A percentile compares a stretch with the other conserved stretches of the same genome.
Conservation (phyloP, 2,113 vertebrate species). For the Planiliza haematocheilus region DNA sequence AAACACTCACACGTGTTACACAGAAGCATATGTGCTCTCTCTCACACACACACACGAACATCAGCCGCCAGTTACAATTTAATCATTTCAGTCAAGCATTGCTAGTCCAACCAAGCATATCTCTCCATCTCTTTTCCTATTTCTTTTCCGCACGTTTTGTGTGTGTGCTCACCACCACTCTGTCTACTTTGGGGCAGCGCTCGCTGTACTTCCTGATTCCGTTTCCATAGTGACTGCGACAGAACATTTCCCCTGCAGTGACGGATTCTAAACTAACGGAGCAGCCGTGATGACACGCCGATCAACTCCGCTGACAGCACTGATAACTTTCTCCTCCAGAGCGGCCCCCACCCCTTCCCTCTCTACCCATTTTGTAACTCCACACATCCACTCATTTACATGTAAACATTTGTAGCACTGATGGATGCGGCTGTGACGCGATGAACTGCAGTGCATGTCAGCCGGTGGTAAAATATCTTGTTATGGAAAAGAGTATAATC, state of each 20-base stretch:
- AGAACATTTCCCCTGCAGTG: conserved; percentile 73
- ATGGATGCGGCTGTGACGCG: conserved; percentile 47
- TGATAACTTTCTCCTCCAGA: conserved; percentile 70
- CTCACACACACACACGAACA: conserved; percentile 10
- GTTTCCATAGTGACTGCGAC: conserved; percentile 82
- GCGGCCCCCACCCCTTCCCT: conserved; percentile 38
- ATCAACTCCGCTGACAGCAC: conserved; percentile 75
- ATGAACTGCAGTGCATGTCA: conserved; percentile 39
- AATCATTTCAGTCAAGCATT: conserved; percentile 75
- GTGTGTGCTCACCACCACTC: conserved; percentile 60
- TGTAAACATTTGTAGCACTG: conserved; percentile 59
- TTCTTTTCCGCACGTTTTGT: conserved; percentile 70
- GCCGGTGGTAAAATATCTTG: conserved; percentile 60
- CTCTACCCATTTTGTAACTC: conserved; percentile 42
- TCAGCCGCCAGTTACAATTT: conserved; percentile 68
- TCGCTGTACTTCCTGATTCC: conserved; percentile 77
- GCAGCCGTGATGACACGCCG: conserved; percentile 73
- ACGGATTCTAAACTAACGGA: conserved; percentile 75
- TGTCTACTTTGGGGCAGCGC: conserved; percentile 63
- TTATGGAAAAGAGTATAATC: conserved; percentile 48
- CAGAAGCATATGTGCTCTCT: conserved; percentile 16
- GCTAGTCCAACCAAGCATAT: conserved; percentile 74
- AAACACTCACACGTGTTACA: conserved; percentile 49
- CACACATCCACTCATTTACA: conserved; percentile 50
- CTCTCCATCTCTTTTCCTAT: conserved; percentile 68